phyloP scores from a whole-genome alignment of 2,888 invertebrate species.

The Hypselothyrea guttata region DNA sequence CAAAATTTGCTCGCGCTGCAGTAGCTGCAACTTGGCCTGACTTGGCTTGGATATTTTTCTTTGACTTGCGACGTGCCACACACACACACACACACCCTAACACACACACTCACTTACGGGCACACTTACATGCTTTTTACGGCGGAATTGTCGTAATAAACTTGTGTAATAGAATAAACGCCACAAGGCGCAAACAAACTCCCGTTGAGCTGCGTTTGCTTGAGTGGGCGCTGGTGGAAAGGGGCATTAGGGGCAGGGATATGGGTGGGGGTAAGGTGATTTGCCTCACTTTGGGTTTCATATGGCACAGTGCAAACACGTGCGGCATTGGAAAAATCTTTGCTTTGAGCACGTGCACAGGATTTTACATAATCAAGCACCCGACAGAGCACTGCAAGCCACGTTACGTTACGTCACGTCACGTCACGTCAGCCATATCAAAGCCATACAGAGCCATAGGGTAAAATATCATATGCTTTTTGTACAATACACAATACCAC shows the following conservation, averaged over 20 bases:
- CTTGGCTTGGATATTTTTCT: constrained; percentile 12
- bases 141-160: constrained; percentile 70
- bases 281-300: constrained; percentile 40
- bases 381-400: constrained; percentile 56
- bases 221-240: constrained; percentile 30
- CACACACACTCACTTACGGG: too few species aligned
- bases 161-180: constrained; percentile 79
- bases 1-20: constrained; percentile 62
- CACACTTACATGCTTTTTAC: constrained; percentile 59
- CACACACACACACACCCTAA: too few species aligned
- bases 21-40: constrained; percentile 21
- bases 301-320: constrained; percentile 54
- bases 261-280: not conserved
- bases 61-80: constrained; percentile 25
- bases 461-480: constrained; percentile 64
- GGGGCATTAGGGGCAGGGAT: not conserved
- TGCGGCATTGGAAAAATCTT: constrained; percentile 80
- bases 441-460: constrained; percentile 29
- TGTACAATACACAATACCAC: constrained; percentile 15
- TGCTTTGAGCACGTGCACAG: constrained; percentile 80
- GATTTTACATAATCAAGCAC: constrained; percentile 79
- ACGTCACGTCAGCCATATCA: constrained; percentile 28
- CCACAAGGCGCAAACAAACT: constrained; percentile 70
- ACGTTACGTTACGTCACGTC: constrained; percentile 19
- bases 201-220: constrained; percentile 47